Base-by-base conservation (phyloP, 2,888 invertebrate genomes). In the Melipona beecheii region DNA sequence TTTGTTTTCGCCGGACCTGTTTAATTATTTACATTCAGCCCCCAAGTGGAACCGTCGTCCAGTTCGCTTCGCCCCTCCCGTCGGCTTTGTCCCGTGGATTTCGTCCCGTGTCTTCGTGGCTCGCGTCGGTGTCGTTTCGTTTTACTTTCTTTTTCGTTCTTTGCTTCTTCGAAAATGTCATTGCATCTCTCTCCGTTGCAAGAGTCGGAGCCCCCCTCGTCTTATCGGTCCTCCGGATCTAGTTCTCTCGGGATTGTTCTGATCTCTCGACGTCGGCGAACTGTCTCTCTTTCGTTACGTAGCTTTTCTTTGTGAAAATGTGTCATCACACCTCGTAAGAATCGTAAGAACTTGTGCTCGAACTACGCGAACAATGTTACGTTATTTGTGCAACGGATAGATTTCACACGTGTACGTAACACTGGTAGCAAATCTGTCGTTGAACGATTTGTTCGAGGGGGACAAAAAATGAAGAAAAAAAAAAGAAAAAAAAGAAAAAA, bases 1-100 rank as follows among this genome's bases (percentile, higher is more conserved):
- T 94, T 94, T 94, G 94, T 94, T 94, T 93, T 94, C 91, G 90
- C 91, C 89, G 91, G 91, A 90, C 90, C 92, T 92, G 89, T 91
- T 91, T 93, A 94, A 94, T 94, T 94, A 94, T 93, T 93, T 93
- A 93, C 92, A 90, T 89, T 81, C 89, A 89, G 87, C 90, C 90
- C 85, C 89, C 86, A 83, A 80, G 83, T 78, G 87, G 86, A 88
- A 87, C 82, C 86, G 85, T 83, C 86, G 85, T 83, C 60, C 72
- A 69, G 76, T 69, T 75, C 52, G 68, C 73, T 66, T 31, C 50
- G 73, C 76, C 54, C 76, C 65, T 62, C 70, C 80, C 60, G 68
- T 49, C 74, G 72, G 71, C 65, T 71, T 60, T 60, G 75, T 49
- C 79, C 65, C 31, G n/a, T 49, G 31, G 31, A 31, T 31, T 71